Base-by-base conservation (phyloP, 2,113 vertebrate species). In the Perognathus longimembris region DNA sequence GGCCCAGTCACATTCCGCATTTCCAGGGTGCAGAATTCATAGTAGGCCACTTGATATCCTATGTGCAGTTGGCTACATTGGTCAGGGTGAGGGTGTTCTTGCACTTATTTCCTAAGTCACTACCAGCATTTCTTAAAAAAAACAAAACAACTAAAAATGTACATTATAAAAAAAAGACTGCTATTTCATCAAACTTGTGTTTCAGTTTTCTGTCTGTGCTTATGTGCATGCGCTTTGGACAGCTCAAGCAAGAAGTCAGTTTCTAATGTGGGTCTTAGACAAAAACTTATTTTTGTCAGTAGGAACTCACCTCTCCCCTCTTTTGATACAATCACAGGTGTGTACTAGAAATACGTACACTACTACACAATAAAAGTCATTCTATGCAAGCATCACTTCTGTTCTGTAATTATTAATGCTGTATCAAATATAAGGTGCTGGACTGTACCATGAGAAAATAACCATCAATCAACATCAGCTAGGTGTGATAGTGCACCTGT, bases 371-470 rank as follows among this genome's bases (percentile, higher is more conserved):
- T 40, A 22, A 61, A 57, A 78, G 34, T 70, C 70, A 8, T 54
- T 34, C 7, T 40, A 42, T 24, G 54, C 15, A 30, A 36, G 22
- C 34, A 14, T 42, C 28, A 67, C 22, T 82, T 4, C 40, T 32
- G 54, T 24, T 66, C 30, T 79, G 2, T 30, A 12, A 66, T 78
- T 84, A 26, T 30, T 12, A 34, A 18, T 32, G 15, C 14, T 73
- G 40, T 15, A 12, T 71, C 36, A 70, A n/a, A 24, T 63, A 5
- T n/a, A 73, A 91, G 18, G 18, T 67, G 59, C 15, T 69, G 15
- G 14, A 63, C 91, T 67, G 57, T 87, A 74, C 80, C 57, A 45
- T 76, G 61, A 87, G 34, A 85, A 78, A 57, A 7, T 67, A 81
- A 73, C 18, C 54, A 54, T 59, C 38, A n/a, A 8, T 21, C 84